Evolutionary conservation across 1,140 invertebrate species (phyloP).

Genomic region (Marisa cornuarietis): DNA sequence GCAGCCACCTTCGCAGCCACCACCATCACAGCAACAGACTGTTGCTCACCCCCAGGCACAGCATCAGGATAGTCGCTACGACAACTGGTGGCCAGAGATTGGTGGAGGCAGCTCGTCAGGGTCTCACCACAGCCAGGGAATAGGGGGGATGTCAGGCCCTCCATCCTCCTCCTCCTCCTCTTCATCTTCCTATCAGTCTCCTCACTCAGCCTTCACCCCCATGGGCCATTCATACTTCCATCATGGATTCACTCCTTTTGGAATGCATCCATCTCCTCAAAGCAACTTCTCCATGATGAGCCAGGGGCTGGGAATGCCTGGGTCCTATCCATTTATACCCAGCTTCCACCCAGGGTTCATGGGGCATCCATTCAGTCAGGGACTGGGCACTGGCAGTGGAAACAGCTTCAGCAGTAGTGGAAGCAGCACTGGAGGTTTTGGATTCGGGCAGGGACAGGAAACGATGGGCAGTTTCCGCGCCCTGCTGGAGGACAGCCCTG

Average conservation of each 20-base stretch:
- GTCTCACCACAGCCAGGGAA: background rate
- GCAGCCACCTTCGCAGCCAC: background rate
- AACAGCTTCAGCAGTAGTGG: background rate
- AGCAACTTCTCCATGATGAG: conserved; percentile 18
- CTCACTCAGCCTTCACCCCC: conserved; percentile 23
- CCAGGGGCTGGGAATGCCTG: conserved; percentile 17
- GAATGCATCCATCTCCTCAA: conserved; percentile 8
- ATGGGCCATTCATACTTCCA: conserved; percentile 17
- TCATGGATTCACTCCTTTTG: conserved; percentile 12
- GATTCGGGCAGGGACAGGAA: conserved; percentile 3
- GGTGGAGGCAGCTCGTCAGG: background rate
- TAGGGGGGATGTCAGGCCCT: background rate
- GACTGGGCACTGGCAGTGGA: background rate
- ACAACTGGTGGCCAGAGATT: conserved; percentile 14
- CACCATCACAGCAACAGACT: conserved; percentile 8
- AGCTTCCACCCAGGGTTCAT: conserved; percentile 22
- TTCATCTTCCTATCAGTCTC: conserved; percentile 14
- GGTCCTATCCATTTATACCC: conserved; percentile 20
- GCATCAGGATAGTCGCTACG: conserved; percentile 13
- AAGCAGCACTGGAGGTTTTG: background rate
- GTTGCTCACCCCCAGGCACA: conserved; percentile 13
- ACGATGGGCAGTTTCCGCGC: conserved; percentile 17
- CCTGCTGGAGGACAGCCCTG: conserved; percentile 14
- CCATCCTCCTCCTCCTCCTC: background rate
- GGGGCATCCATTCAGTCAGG: conserved; percentile 13